phyloP scores from a whole-genome alignment of 2,113 vertebrate genomes.

The Elephantulus edwardii region DNA sequence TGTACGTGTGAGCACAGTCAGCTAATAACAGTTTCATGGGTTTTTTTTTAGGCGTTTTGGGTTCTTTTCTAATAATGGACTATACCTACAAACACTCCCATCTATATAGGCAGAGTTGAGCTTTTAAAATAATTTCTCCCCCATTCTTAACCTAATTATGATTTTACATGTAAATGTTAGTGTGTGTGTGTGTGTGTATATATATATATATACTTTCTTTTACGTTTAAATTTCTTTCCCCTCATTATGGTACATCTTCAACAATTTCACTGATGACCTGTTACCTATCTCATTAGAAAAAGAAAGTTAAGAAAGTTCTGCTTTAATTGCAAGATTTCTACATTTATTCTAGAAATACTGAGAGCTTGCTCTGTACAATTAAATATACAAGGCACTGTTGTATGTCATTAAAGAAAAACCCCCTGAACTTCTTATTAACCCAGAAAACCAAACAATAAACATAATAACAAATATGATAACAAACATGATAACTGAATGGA shows the following conservation, averaged over 20 bases:
- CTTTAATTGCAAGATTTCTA: background rate
- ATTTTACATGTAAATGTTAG: background rate
- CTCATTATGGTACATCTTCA: background rate
- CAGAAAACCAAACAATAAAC: background rate
- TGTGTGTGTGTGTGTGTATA: background rate
- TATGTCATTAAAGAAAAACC: background rate
- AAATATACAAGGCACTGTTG: background rate
- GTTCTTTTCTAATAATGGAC: background rate
- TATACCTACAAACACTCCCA: background rate
- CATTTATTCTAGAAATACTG: background rate
- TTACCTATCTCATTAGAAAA: background rate
- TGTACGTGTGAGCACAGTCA: background rate
- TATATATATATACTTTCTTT: background rate
- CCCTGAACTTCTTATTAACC: too few relatives aligned
- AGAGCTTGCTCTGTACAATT: background rate
- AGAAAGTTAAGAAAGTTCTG: background rate
- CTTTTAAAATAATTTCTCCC: background rate
- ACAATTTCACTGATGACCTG: background rate
- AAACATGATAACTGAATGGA: too few relatives aligned
- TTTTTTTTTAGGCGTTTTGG: background rate
- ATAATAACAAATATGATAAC: too few relatives aligned
- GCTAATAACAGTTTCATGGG: background rate
- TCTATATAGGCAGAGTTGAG: background rate
- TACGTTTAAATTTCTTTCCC: background rate
- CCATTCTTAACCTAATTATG: background rate